Base-by-base conservation (phyloP, 2,797 vertebrate species). In the Chloroceryle amazona region DNA sequence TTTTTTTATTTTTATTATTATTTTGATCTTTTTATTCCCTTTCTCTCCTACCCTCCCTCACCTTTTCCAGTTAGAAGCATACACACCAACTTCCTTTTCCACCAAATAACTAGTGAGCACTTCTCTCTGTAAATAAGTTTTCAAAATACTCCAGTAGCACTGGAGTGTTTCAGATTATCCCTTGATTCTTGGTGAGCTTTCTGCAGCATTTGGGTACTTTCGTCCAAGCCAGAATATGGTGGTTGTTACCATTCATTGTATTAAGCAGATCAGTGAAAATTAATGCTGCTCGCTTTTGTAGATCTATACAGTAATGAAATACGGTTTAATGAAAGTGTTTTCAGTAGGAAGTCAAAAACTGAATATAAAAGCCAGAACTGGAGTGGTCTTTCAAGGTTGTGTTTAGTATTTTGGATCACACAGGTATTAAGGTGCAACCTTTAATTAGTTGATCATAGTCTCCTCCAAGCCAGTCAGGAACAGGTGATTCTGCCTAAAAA, bases 131-230 rank as follows among this genome's bases (percentile, higher is more conserved):
- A 57, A 49, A n/a, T 15, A 22, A 37, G 9, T 81, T 71, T 44
- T 28, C 21, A 42, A n/a, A 72, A 55, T 57, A 13, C 13, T 71
- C 20, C 13, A n/a, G 62, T 26, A 80, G 84, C 42, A 37, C 3
- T 13, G 6, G 8, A 8, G 1, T 61, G 17, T 35, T 86, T 71
- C 31, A 54, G 12, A 13, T 42, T 17, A 31, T 47, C 4, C 18
- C 4, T 0, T 47, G 19, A 49, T 91, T 74, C 2, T 0, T 52
- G 28, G 1, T 60, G 55, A 47, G 11, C 33, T 63, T 5, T 37
- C 4, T 60, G 4, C 0, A 2, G 28, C 0, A 0, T 65, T 55
- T 1, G 0, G 55, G n/a, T 67, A 11, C 14, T 81, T 89, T 19
- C 20, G 10, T 81, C 22, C 1, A 5, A 86, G 22, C 57, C 37